Conservation (phyloP, 2,888 invertebrate species). For the Sthenelais limicola region DNA sequence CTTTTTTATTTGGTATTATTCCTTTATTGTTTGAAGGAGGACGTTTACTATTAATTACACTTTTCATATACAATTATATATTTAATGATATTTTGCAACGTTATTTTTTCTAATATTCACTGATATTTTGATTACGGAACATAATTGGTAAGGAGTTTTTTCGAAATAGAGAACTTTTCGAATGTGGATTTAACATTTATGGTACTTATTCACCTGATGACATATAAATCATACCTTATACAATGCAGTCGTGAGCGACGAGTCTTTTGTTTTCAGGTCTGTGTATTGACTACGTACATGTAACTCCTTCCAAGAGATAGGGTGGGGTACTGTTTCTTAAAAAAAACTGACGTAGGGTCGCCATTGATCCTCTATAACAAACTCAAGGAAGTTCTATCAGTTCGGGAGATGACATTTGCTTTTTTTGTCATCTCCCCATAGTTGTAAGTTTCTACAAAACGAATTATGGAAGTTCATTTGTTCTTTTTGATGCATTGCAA, state of each 20-base stretch:
- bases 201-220: constrained; percentile 41
- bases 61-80: constrained; percentile 64
- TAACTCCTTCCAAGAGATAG: constrained; percentile 39
- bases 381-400: constrained; percentile 30
- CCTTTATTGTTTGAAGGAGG: constrained; percentile 58
- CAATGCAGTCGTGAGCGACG: constrained; percentile 5
- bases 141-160: constrained; percentile 28
- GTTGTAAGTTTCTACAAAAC: constrained; percentile 43
- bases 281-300: constrained; percentile 41
- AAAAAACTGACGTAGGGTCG: constrained; percentile 15
- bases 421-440: constrained; percentile 41
- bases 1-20: constrained; percentile 56
- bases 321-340: constrained; percentile 16
- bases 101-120: constrained; percentile 56
- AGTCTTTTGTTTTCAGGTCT: constrained; percentile 41
- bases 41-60: constrained; percentile 60
- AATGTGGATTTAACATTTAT: constrained; percentile 41
- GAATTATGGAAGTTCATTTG: constrained; percentile 29
- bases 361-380: constrained; percentile 25
- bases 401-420: constrained; percentile 37
- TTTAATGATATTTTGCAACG: constrained; percentile 61
- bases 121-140: constrained; percentile 49
- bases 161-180: constrained; percentile 38
- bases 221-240: constrained; percentile 35
- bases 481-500: constrained; percentile 38